Base-by-base conservation (phyloP, 2,113 vertebrate species). In the Trochalopteron elliotii region DNA sequence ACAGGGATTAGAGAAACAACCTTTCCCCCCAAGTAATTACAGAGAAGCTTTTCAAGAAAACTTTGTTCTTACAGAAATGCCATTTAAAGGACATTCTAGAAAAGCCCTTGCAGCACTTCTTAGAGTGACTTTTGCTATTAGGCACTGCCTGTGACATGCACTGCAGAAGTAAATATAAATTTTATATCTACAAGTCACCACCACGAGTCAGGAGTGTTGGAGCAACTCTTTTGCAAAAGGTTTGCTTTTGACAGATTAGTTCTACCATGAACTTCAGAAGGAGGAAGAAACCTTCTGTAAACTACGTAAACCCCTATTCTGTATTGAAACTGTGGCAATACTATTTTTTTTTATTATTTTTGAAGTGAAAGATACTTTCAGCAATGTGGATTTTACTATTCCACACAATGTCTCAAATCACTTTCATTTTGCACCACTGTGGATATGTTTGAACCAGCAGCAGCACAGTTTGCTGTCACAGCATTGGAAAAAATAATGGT, bases 1-100 rank as follows among this genome's bases (percentile, higher is more conserved):
- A 61, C 72, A 81, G 70, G 56, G 74, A 94, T 77, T 74, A 87
- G 67, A 91, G 86, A 47, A 92, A 87, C 61, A 90, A 87, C 57
- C 77, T 86, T 83, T 65, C 78, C 76, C 78, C 76, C 40, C 67
- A 70, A 64, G 64, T 74, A 95, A 94, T 78, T 83, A 88, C 61
- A 44, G 30, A 81, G 79, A 74, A 77, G 76, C 53, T 68, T 85
- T 88, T 55, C 33, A 87, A 68, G 61, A 85, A 71, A 55, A 67
- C 63, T 91, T 65, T 77, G 82, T 80, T 67, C 65, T 87, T 70
- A 45, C 1, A 72, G 21, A 87, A 86, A 90, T 50, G 76, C 61
- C 70, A 61, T 72, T 88, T 83, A 94, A 93, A 93, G 50, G 20
- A 85, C 59, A n/a, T 83, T 63, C 70, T 42, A 75, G 53, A 83